Conservation (phyloP, 2,888 invertebrate genomes). For the Drosophila anceps region DNA sequence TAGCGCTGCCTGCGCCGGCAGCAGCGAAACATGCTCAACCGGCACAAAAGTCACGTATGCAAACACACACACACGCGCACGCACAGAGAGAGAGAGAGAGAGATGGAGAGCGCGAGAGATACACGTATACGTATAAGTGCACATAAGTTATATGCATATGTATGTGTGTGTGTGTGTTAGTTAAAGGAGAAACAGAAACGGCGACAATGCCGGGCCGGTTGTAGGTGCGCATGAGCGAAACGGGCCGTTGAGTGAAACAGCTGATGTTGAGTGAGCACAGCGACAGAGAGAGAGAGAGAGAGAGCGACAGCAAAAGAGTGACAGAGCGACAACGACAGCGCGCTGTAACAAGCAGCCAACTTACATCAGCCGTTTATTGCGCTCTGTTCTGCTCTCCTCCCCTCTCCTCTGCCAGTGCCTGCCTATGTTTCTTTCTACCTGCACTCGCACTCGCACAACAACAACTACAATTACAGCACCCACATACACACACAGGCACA, state of each 20-base stretch:
- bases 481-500: slow-evolving; percentile 32
- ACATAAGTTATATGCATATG: not conserved
- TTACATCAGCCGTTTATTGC: slow-evolving; percentile 76
- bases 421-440: slow-evolving; percentile 49
- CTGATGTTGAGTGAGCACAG: slow-evolving; percentile 57
- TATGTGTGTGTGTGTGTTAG: slow-evolving; percentile 14
- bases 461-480: slow-evolving; percentile 56
- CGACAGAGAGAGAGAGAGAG: slow-evolving; percentile 25
- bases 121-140: not conserved
- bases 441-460: slow-evolving; percentile 27
- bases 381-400: slow-evolving; percentile 29
- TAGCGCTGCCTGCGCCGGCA: slow-evolving; percentile 45
- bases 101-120: not conserved
- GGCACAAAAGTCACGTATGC: slow-evolving; percentile 79
- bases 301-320: slow-evolving; percentile 2
- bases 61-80: slow-evolving; percentile 36
- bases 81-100: not conserved
- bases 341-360: slow-evolving; percentile 66
- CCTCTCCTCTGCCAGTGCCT: slow-evolving; percentile 26
- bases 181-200: slow-evolving; percentile 45
- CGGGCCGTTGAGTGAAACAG: slow-evolving; percentile 68
- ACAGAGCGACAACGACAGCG: slow-evolving; percentile 4
- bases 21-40: slow-evolving; percentile 67
- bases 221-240: slow-evolving; percentile 75
- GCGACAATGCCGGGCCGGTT: slow-evolving; percentile 55